Evolutionary conservation across 2,888 invertebrate genomes (phyloP).

Genomic region (Notocelia uddmanniana): DNA sequence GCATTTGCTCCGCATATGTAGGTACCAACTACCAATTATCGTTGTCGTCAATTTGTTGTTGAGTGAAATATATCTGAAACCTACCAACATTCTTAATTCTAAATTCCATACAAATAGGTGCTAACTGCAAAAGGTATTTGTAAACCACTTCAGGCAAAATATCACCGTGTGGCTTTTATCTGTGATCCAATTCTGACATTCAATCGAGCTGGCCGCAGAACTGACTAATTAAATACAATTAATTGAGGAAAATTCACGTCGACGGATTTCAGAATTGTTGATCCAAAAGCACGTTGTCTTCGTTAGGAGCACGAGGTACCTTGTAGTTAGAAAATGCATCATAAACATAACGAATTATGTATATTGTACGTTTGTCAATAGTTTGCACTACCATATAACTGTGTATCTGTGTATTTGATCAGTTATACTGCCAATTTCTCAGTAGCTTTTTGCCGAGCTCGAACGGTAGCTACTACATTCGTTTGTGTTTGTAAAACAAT

Average conservation of each 20-base stretch:
- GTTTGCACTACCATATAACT: constrained; percentile 12
- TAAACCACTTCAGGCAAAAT: neutral
- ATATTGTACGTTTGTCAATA: constrained; percentile 24
- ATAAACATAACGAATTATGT: neutral
- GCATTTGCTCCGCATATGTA: neutral
- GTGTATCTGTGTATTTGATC: neutral
- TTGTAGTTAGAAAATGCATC: constrained; percentile 10
- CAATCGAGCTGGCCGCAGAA: no score
- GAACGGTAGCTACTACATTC: no score
- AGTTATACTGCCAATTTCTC: neutral
- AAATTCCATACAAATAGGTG: no score
- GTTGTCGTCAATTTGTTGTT: neutral
- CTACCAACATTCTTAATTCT: no score
- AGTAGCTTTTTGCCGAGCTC: neutral
- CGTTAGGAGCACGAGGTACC: constrained; percentile 15
- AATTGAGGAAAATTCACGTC: neutral
- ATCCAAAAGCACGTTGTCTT: neutral
- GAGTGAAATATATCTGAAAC: no score
- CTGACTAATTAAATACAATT: no score
- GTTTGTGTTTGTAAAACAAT: neutral
- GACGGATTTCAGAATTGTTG: neutral
- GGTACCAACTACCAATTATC: neutral
- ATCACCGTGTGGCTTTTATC: neutral
- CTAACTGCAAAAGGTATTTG: neutral
- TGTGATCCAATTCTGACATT: neutral